phyloP scores from a whole-genome alignment of 2,888 invertebrate genomes.

The Cryptocheilus praepositus region DNA sequence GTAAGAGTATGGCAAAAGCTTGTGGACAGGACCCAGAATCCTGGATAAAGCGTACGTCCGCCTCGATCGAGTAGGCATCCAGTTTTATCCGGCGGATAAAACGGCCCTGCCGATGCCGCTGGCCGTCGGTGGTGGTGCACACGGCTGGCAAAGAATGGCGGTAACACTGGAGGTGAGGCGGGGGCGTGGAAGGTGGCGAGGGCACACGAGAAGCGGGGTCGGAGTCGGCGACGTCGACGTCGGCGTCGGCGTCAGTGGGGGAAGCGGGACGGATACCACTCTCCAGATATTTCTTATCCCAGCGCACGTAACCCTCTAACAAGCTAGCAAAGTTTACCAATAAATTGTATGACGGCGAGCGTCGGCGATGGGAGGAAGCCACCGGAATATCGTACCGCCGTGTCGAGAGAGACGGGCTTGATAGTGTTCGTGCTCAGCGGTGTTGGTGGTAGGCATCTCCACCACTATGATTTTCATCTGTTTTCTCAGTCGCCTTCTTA shows the following conservation, averaged over 20 bases:
- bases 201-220: conserved; percentile 8
- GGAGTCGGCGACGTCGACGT: neutral
- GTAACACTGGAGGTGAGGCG: conserved; percentile 26
- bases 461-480: conserved; percentile 8
- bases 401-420: conserved; percentile 11
- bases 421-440: conserved; percentile 24
- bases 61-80: no score
- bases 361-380: conserved; percentile 60
- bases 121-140: conserved; percentile 9
- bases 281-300: conserved; percentile 72
- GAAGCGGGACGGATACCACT: conserved; percentile 42
- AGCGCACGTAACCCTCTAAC: conserved; percentile 74
- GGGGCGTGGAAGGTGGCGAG: neutral
- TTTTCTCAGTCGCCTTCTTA: conserved; percentile 15
- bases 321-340: conserved; percentile 75
- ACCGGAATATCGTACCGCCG: conserved; percentile 62
- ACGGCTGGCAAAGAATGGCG: conserved; percentile 51
- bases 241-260: conserved; percentile 9
- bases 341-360: conserved; percentile 72
- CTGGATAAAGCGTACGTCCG: no score
- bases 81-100: no score
- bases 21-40: no score
- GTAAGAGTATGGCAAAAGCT: no score
- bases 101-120: no score
- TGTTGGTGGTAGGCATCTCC: conserved; percentile 10